Percentiles rank a stretch among this genome's conserved stretches.
These are phyloP conservation scores for Drosophila setifemur DNA, from an alignment of 1,140 invertebrate genomes.

Conservation along the genomic window DNA sequence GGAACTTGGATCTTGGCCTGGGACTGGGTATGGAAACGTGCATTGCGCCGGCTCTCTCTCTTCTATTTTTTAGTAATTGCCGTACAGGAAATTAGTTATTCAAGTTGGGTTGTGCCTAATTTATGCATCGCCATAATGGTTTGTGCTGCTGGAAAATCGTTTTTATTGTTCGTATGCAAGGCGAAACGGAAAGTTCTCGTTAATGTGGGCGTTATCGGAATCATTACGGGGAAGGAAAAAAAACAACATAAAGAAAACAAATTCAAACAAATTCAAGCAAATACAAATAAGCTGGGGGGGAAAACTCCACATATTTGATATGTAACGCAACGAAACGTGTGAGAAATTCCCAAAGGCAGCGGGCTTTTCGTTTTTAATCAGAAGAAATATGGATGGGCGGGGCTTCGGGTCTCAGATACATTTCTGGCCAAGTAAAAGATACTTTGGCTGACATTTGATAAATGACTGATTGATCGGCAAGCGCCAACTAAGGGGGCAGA, in stretches of 20 bases:
- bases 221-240: constrained; percentile 21
- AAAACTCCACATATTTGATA: constrained; percentile 42
- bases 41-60: constrained; percentile 2
- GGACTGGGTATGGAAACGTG: constrained; percentile 33
- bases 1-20: constrained; percentile 28
- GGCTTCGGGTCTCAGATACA: background rate
- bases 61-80: constrained; percentile 70
- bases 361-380: constrained; percentile 37
- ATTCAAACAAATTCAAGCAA: too few relatives aligned
- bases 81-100: constrained; percentile 75
- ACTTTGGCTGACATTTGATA: constrained; percentile 51
- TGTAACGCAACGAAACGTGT: constrained; percentile 61
- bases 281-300: background rate
- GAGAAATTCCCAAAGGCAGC: constrained; percentile 61
- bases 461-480: constrained; percentile 67
- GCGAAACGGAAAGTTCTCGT: constrained; percentile 52
- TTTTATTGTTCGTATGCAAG: constrained; percentile 46
- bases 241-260: too few relatives aligned
- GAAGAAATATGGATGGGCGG: constrained; percentile 34
- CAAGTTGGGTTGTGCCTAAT: constrained; percentile 63
- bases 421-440: constrained; percentile 24
- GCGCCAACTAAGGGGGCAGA: constrained; percentile 31
- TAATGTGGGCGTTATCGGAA: constrained; percentile 71
- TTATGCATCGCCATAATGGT: constrained; percentile 72
- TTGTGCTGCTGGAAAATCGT: constrained; percentile 69